These are phyloP conservation scores for Nematostella vectensis DNA, from an alignment of 92 coral and sea anemone genomes.

Conservation along the genomic window DNA sequence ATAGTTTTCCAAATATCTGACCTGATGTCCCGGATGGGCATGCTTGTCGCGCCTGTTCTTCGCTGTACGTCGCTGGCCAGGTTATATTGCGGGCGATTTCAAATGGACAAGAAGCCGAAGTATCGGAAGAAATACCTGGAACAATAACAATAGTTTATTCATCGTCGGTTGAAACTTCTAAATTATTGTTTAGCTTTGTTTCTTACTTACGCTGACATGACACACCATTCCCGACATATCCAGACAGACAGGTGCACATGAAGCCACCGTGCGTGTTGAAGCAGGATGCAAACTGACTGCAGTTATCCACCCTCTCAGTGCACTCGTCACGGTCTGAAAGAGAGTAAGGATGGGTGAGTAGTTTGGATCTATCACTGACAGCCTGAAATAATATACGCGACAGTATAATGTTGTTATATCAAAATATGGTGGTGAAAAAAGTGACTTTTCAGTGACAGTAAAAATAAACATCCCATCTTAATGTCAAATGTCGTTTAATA, in stretches of 20 bases:
- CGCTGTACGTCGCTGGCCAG: constrained; percentile 11
- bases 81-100: constrained; percentile 1
- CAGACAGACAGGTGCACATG: constrained; percentile 43
- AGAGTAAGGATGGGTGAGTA: not conserved
- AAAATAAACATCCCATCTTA: no score
- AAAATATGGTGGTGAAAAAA: no score
- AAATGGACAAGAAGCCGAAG: not conserved
- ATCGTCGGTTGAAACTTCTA: no score
- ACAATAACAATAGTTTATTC: not conserved
- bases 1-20: no score
- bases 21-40: constrained; percentile 29
- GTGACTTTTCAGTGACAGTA: no score
- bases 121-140: not conserved
- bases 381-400: no score
- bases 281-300: constrained; percentile 42
- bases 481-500: no score
- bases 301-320: constrained; percentile 12
- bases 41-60: constrained; percentile 10
- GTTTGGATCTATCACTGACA: no score
- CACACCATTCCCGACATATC: constrained; percentile 45
- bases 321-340: constrained; percentile 57
- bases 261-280: constrained; percentile 43
- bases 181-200: no score
- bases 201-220: constrained; percentile 19
- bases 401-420: no score